These are phyloP conservation scores for Drosophila koepferae DNA, from an alignment of 2,888 invertebrate species.

Conservation along the genomic window DNA sequence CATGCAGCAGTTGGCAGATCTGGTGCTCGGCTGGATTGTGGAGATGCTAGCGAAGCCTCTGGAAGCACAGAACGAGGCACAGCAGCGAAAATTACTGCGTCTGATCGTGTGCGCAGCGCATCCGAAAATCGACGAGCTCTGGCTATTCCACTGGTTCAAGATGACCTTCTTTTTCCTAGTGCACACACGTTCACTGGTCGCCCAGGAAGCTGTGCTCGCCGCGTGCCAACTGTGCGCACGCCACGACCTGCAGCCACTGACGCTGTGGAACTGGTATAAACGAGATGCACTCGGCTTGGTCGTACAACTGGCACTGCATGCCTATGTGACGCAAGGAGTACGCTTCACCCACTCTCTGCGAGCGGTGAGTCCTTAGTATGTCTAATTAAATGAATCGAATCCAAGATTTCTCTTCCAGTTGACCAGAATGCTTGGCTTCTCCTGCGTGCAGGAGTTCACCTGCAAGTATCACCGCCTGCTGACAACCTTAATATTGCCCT, in stretches of 20 bases:
- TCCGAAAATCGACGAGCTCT: slow-evolving; percentile 71
- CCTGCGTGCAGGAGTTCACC: slow-evolving; percentile 89
- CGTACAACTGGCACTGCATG: slow-evolving; percentile 76
- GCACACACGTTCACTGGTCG: slow-evolving; percentile 78
- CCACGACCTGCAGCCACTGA: slow-evolving; percentile 78
- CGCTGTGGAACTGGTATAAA: slow-evolving; percentile 84
- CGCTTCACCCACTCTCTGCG: slow-evolving; percentile 77
- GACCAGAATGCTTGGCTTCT: slow-evolving; percentile 89
- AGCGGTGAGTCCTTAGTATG: slow-evolving; percentile 60
- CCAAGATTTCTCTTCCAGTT: slow-evolving; percentile 79
- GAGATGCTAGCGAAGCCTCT: slow-evolving; percentile 38
- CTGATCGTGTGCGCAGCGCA: slow-evolving; percentile 58
- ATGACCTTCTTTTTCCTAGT: slow-evolving; percentile 82
- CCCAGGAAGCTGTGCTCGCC: slow-evolving; percentile 81
- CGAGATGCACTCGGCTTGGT: slow-evolving; percentile 81
- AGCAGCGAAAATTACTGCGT: slow-evolving; percentile 66
- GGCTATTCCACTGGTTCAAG: slow-evolving; percentile 83
- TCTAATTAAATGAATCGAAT: rapidly evolving
- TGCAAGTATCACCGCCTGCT: slow-evolving; percentile 89
- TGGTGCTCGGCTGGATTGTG: slow-evolving; percentile 54
- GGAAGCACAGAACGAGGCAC: slow-evolving; percentile 20
- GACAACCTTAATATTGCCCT: slow-evolving; percentile 88
- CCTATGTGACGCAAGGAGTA: slow-evolving; percentile 78
- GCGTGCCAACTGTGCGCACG: slow-evolving; percentile 81
- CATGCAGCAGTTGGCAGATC: slow-evolving; percentile 53